These are phyloP conservation scores for Rhopalosiphum padi DNA, from an alignment of 1,140 invertebrate genomes.

Conservation along the genomic window DNA sequence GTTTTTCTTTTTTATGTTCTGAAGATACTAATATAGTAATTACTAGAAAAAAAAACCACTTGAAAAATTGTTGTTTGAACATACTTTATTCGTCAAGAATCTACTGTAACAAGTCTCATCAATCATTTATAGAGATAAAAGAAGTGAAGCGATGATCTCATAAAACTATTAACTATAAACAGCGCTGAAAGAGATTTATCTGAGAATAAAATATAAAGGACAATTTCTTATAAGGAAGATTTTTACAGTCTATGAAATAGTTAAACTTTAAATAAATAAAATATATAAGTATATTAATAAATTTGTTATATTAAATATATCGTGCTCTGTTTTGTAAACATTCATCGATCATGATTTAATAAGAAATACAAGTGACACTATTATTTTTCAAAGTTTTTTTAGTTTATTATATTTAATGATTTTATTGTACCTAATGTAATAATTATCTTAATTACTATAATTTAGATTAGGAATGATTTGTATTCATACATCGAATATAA, in stretches of 20 bases:
- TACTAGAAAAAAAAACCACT: neutral
- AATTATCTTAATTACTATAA: neutral
- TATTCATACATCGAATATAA: neutral
- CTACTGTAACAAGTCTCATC: neutral
- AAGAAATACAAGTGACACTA: neutral
- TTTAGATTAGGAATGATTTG: neutral
- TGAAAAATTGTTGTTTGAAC: slow-evolving; percentile 29
- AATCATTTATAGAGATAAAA: slow-evolving; percentile 33
- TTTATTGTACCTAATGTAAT: neutral
- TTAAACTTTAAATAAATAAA: neutral
- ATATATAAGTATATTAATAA: neutral
- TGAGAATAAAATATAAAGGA: neutral
- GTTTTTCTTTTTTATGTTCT: neutral
- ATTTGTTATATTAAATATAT: neutral
- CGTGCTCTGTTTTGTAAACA: neutral
- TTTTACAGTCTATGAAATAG: neutral
- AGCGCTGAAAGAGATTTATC: slow-evolving; percentile 7
- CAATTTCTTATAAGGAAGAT: neutral
- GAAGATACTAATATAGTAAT: neutral
- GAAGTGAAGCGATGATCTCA: slow-evolving; percentile 26
- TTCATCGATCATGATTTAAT: neutral
- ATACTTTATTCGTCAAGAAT: slow-evolving; percentile 8
- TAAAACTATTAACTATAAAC: slow-evolving; percentile 45
- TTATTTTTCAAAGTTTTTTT: neutral
- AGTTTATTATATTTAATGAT: neutral